phyloP scores from a whole-genome alignment of 2,797 vertebrate species.

The Fundulus diaphanus region DNA sequence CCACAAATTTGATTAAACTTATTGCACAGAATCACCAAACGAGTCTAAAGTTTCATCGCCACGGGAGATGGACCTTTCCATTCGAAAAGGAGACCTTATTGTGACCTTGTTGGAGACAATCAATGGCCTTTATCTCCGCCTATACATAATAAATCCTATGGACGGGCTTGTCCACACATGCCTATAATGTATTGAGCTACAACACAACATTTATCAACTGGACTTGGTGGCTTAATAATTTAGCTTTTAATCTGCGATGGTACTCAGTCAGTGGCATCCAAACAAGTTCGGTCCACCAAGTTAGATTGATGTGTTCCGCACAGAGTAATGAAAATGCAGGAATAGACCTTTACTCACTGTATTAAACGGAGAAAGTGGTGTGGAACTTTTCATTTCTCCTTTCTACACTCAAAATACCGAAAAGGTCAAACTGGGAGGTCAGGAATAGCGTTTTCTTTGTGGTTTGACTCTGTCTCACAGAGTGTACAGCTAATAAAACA shows the following conservation, averaged over 20 bases:
- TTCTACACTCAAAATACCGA: constrained; percentile 17
- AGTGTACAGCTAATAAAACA: constrained; percentile 43
- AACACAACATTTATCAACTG: constrained; percentile 82
- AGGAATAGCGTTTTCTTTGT: constrained; percentile 30
- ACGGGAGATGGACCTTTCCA: constrained; percentile 68
- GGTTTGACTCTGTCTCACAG: constrained; percentile 22
- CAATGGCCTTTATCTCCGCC: constrained; percentile 84
- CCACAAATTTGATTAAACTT: constrained; percentile 75
- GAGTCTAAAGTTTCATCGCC: constrained; percentile 69
- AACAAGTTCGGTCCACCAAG: constrained; percentile 60
- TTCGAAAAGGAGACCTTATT: constrained; percentile 70
- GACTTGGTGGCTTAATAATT: constrained; percentile 85
- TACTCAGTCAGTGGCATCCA: constrained; percentile 75
- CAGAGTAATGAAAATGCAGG: constrained; percentile 45
- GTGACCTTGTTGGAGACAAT: constrained; percentile 83
- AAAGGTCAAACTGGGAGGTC: constrained; percentile 59
- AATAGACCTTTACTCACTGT: constrained; percentile 58
- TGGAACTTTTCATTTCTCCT: constrained; percentile 38
- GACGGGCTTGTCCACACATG: constrained; percentile 77
- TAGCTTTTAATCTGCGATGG: constrained; percentile 77
- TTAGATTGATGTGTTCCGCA: constrained; percentile 67
- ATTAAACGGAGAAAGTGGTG: constrained; percentile 30
- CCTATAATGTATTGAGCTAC: constrained; percentile 82
- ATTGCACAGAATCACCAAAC: constrained; percentile 65
- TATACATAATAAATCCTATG: constrained; percentile 83